phyloP scores from a whole-genome alignment of 2,888 invertebrate species.

The Polydrusus pterygomalis region DNA sequence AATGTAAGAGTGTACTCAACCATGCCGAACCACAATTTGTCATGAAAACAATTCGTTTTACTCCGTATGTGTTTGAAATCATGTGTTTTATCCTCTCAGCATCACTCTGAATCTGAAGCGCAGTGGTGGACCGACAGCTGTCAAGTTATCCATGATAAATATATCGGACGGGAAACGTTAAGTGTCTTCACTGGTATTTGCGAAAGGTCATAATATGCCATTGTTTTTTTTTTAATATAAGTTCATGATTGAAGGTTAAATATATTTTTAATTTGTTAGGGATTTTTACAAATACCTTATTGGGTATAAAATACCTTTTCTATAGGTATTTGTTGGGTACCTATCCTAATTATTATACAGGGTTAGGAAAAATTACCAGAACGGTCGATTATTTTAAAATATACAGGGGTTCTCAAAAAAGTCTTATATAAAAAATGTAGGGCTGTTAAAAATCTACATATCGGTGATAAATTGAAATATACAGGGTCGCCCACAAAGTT shows the following conservation, averaged over 20 bases:
- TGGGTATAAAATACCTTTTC: too few relatives aligned
- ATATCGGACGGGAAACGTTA: neutral
- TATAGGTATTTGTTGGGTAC: too few relatives aligned
- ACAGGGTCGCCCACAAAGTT: too few relatives aligned
- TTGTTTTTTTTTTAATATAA: too few relatives aligned
- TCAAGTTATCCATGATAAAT: slow-evolving; percentile 15
- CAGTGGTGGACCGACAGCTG: slow-evolving; percentile 11
- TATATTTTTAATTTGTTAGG: neutral
- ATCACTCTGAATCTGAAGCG: neutral
- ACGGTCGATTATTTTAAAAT: too few relatives aligned
- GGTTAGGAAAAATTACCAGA: too few relatives aligned
- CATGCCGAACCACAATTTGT: slow-evolving; percentile 5
- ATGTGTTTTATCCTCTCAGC: neutral
- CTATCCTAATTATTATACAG: too few relatives aligned
- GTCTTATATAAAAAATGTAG: too few relatives aligned
- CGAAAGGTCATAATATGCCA: neutral
- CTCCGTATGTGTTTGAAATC: slow-evolving; percentile 3
- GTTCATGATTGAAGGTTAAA: neutral
- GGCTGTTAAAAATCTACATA: too few relatives aligned
- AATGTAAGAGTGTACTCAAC: neutral
- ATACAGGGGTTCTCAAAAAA: too few relatives aligned
- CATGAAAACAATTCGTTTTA: slow-evolving; percentile 6
- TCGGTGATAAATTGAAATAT: too few relatives aligned
- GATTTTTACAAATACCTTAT: too few relatives aligned
- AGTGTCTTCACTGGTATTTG: neutral